Evolutionary conservation across 1,140 invertebrate genomes (phyloP), one percentile per base, ranked within the genome.

Genomic region (Drosophila seguyi): DNA sequence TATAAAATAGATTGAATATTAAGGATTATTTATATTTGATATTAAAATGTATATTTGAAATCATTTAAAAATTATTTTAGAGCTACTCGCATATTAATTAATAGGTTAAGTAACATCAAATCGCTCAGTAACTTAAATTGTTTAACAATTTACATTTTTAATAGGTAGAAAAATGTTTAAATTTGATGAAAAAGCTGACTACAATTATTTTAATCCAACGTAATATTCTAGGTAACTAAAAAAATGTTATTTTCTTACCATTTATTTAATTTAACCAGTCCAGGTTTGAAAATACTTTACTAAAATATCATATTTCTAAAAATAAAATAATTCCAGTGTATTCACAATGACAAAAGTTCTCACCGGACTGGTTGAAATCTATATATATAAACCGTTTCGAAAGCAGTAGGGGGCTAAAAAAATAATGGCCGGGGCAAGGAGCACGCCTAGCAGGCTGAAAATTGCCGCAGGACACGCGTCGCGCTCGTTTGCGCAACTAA

Each of bases 381-480:
- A 36, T 38, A 22, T 3, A 38, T 48, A 48, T 52, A 52, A 34
- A 20, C 10, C 6, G 50, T 31, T 36, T 4, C 4, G 1, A 5
- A 22, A 55, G 34, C 52, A 5, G 52, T n/a, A 38, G 34, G 52
- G 34, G 20, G 7, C 31, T 36, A 53, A 22, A 38, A 38, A 45
- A 59, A 50, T 36, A 66, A 66, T 47, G 67, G 61, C 52, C 47
- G 38, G 25, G 53, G 73, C 57, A 58, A 61, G 60, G 42, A 73
- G 79, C 75, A 76, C 66, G 66, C 62, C 66, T 69, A 36, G 66
- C 52, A 66, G 81, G 81, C 76, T 63, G 73, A 73, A 90, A 90
- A 90, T 90, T 90, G 85, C 81, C 81, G 53, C 61, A 81, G 81
- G 85, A 90, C 85, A 90, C 85, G 85, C 85, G 85, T 72, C 81